Base-by-base conservation (phyloP, 2,797 vertebrate genomes). In the Thunnus albacares region DNA sequence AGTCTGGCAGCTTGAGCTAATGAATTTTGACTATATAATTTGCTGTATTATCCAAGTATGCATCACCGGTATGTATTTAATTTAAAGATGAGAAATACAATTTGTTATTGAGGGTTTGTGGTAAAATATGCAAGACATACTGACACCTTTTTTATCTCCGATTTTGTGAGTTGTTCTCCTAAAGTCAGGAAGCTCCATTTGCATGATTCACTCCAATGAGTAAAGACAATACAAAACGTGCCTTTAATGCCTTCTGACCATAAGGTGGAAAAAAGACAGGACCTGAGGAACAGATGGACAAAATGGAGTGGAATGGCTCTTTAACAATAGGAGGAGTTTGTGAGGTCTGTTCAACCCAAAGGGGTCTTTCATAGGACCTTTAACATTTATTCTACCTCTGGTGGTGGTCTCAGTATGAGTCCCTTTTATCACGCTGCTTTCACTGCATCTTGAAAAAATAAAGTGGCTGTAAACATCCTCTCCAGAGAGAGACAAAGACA, bases 271-370 rank as follows among this genome's bases (percentile, higher is more conserved):
- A 78, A 70, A 86, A 83, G 80, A 79, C 80, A 83, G 60, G 83
- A 92, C 82, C 74, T 82, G 61, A 83, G 71, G 86, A 91, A 85
- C 95, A 95, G 94, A 96, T 95, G 95, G 95, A 77, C 49, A 56
- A 76, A 78, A 79, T 51, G 66, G 85, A 88, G 77, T 55, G 68
- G 76, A 84, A 91, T 75, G 77, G 68, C 79, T 51, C 14, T 0
- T 69, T 38, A 89, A 94, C 92, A 95, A 94, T 88, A 69, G 91
- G 74, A 81, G 71, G 87, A 86, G 83, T 87, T 89, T 81, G 80
- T 71, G 74, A 82, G 87, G 87, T 88, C 88, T 93, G 78, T 75
- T 92, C 75, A 75, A 72, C 85, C 89, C 80, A 79, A n/a, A 83
- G 74, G 70, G 33, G 38, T 74, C 86, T 86, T 92, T 94, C 60